Evolutionary conservation across 1,140 invertebrate species (phyloP), one percentile per base, ranked within the genome.

Genomic region (Psix sp.): DNA sequence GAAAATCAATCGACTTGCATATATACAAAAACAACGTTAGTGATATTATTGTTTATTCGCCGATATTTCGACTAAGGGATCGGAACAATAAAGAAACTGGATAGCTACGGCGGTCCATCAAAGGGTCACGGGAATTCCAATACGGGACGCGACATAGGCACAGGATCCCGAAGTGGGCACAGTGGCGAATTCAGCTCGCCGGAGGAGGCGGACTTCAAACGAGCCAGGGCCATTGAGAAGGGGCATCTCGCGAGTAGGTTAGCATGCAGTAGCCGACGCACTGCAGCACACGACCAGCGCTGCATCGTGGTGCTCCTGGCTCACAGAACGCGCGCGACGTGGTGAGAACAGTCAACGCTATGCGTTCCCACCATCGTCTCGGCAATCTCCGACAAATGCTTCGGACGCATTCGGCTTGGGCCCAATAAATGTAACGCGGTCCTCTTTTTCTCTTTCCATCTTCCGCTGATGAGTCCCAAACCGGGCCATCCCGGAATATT

Each of bases 341-440:
- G 84, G 84, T 86, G 84, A 86, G 86, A 87, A 87, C 86, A 86
- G 78, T 81, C 79, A 80, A 77, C 80, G 82, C 78, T 82, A 80
- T 77, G 75, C 82, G 84, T 87, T 87, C 86, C 84, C 86, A 87
- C 86, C 86, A 85, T 84, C 80, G 77, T 77, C 82, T 86, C 84
- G 85, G 82, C 56, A 71, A 62, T 82, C 79, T 83, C 81, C 84
- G 84, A 77, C 42, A 49, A 52, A 46, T 76, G 73, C 75, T 74
- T 83, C 82, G 82, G 80, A 43, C 38, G 49, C 6, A 43, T 56
- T 81, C 80, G 82, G 77, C 45, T 65, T 54, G 66, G 75, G 66
- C 71, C 70, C 75, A 60, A 62, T 63, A 62, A 65, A 66, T 63
- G 57, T 68, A 74, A 68, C 57, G 63, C 63, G 57, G 39, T 75